Percentiles rank a stretch among this genome's conserved stretches.
Conservation (phyloP, 2,797 vertebrate species). For the Neostethus bicornis region DNA sequence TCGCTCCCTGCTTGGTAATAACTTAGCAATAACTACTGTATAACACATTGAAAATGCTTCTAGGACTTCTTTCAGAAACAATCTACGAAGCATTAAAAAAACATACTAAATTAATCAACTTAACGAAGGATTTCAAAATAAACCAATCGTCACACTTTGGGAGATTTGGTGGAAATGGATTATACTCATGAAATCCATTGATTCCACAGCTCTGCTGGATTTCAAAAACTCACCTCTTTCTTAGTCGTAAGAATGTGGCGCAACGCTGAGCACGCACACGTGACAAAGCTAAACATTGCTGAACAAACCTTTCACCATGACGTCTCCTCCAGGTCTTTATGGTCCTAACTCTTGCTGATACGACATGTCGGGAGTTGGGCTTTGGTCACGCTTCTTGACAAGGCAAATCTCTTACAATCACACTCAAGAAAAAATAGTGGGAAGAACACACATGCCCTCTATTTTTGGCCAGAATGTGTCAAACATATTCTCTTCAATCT, state of each 20-base stretch:
- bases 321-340: slow-evolving; percentile 70
- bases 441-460: slow-evolving; percentile 48
- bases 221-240: too few relatives aligned
- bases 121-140: too few relatives aligned
- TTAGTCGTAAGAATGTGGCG: background rate
- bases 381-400: slow-evolving; percentile 63
- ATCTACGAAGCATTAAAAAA: too few relatives aligned
- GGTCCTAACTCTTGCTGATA: slow-evolving; percentile 59
- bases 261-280: background rate
- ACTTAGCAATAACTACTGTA: too few relatives aligned
- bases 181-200: too few relatives aligned
- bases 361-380: slow-evolving; percentile 51
- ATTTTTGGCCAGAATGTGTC: slow-evolving; percentile 25
- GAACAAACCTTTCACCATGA: slow-evolving; percentile 66
- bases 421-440: slow-evolving; percentile 56
- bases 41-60: too few relatives aligned
- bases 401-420: slow-evolving; percentile 54
- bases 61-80: too few relatives aligned
- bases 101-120: too few relatives aligned
- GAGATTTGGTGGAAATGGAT: too few relatives aligned
- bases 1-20: too few relatives aligned
- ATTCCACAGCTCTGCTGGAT: too few relatives aligned
- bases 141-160: too few relatives aligned
- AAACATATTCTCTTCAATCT: slow-evolving; percentile 6
- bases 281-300: slow-evolving; percentile 50